phyloP scores from a whole-genome alignment of 2,113 vertebrate genomes.

The Semnornis frantzii region DNA sequence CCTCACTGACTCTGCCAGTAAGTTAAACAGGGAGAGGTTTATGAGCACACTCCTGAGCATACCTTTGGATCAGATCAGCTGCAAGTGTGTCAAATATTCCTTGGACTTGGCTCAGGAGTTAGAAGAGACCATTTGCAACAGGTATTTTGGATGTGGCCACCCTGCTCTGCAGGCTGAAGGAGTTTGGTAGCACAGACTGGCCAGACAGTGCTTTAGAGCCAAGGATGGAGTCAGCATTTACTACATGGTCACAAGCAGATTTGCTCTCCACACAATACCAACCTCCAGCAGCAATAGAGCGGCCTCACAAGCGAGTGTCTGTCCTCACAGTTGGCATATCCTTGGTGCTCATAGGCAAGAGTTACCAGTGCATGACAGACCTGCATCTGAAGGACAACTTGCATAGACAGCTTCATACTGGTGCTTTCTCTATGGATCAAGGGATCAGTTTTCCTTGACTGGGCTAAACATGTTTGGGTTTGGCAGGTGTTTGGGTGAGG shows the following conservation, averaged over 20 bases:
- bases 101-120: not conserved
- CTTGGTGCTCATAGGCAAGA: accelerated
- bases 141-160: not conserved
- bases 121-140: not conserved
- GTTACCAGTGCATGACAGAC: not conserved
- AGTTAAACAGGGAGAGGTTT: not conserved
- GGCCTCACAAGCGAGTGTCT: not conserved
- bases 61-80: not conserved
- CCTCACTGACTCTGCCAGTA: not conserved
- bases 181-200: not conserved
- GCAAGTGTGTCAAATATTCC: not conserved
- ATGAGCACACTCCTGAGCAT: not conserved
- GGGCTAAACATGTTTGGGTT: not conserved
- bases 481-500: not conserved
- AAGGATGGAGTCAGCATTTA: not conserved
- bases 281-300: not conserved
- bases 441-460: not conserved
- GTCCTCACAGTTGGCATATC: not conserved
- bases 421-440: not conserved
- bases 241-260: not conserved
- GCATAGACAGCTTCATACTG: not conserved
- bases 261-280: not conserved
- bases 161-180: not conserved
- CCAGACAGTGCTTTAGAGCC: not conserved
- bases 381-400: not conserved